phyloP scores from a whole-genome alignment of 2,797 vertebrate genomes.

The Sebastes vulpes region DNA sequence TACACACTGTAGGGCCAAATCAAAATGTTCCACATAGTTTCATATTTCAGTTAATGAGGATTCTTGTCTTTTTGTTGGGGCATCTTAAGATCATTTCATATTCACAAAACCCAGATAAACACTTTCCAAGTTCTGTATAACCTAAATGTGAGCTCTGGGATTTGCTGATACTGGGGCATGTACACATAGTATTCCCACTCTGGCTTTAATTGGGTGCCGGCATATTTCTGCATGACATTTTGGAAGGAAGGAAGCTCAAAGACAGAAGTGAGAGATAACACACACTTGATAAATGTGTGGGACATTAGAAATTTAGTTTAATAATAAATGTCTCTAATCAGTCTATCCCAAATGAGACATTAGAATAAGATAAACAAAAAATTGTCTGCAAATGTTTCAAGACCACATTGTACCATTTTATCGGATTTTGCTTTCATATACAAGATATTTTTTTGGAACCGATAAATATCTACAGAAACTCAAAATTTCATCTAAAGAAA shows the following conservation, averaged over 20 bases:
- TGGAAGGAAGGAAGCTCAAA: neutral
- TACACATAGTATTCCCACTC: neutral
- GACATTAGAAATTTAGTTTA: neutral
- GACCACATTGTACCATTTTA: neutral
- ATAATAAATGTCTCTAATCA: neutral
- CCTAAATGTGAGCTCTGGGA: conserved; percentile 7
- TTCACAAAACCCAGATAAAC: conserved; percentile 30
- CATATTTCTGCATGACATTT: conserved; percentile 5
- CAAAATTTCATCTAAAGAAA: neutral
- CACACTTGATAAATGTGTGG: neutral
- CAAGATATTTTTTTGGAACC: neutral
- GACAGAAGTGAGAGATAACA: neutral
- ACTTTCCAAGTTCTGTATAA: conserved; percentile 16
- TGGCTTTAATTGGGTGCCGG: neutral
- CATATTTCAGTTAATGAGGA: neutral
- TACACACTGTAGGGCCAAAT: neutral
- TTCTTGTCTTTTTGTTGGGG: neutral
- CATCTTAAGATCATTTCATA: conserved; percentile 3
- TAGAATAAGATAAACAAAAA: neutral
- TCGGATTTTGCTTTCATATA: neutral
- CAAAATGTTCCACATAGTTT: neutral
- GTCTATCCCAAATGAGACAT: neutral
- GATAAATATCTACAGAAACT: neutral
- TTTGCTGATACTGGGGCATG: neutral
- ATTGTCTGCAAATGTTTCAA: neutral